A percentile compares a stretch with the other conserved stretches of the same genome.
These are phyloP conservation scores for Trogon surrucura DNA, from an alignment of 2,113 vertebrate species.

Conservation along the genomic window DNA sequence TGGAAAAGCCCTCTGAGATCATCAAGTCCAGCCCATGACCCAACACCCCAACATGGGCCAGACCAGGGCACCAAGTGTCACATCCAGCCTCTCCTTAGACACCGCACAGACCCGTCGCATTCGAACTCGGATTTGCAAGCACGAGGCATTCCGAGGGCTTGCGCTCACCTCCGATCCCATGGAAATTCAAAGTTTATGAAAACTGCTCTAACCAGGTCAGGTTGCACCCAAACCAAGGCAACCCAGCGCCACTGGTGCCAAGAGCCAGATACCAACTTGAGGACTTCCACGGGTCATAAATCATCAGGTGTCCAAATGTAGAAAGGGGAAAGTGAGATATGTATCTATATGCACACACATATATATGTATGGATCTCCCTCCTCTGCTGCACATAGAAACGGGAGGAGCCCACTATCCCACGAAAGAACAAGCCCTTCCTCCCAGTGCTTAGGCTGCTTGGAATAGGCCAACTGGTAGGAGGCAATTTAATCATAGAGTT, in stretches of 20 bases:
- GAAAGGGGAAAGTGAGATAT: neutral
- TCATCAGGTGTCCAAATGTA: neutral
- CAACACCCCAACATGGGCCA: too few species aligned
- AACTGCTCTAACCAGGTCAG: neutral
- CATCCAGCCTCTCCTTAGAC: too few species aligned
- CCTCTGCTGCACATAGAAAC: neutral
- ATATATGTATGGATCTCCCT: neutral
- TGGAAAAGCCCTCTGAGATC: too few species aligned
- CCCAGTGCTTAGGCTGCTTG: neutral
- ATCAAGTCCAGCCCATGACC: too few species aligned
- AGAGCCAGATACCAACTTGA: neutral
- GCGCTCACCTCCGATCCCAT: neutral
- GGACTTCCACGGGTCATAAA: neutral
- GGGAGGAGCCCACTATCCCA: neutral
- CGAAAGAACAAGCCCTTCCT: neutral
- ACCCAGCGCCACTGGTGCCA: neutral
- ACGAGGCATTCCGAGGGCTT: rapidly evolving
- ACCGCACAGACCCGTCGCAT: neutral
- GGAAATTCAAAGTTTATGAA: neutral
- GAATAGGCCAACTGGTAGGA: neutral
- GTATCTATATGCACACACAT: too few species aligned
- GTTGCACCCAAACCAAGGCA: neutral
- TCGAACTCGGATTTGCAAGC: neutral
- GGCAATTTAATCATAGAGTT: neutral
- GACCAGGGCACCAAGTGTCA: too few species aligned